Percentiles rank a stretch among this genome's conserved stretches.
Evolutionary conservation across 1,140 invertebrate species (phyloP).

Genomic region (Cydia fagiglandana): DNA sequence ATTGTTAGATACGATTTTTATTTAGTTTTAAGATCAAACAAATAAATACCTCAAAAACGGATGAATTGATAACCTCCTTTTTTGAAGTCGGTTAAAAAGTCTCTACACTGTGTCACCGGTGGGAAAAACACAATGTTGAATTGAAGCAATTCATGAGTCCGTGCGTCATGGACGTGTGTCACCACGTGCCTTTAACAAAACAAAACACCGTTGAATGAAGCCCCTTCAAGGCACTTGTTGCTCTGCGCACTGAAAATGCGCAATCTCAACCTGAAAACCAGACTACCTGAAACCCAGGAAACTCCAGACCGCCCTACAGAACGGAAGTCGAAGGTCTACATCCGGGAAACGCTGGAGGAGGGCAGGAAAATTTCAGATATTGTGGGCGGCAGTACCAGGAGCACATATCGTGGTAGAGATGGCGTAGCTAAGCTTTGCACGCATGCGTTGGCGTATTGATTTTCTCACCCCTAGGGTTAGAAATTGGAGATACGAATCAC

Average conservation of each 20-base stretch:
- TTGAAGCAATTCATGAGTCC: background rate
- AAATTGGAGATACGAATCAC: conserved; percentile 3
- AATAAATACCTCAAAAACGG: too few relatives aligned
- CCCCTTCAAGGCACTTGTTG: conserved; percentile 35
- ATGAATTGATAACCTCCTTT: too few relatives aligned
- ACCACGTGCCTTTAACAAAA: background rate
- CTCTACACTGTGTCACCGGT: background rate
- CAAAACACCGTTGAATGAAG: background rate
- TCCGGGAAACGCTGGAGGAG: conserved; percentile 67
- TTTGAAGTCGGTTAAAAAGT: too few relatives aligned
- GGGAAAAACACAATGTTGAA: background rate
- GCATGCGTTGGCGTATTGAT: conserved; percentile 67
- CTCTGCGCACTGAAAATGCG: conserved; percentile 59
- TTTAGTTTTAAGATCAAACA: too few relatives aligned
- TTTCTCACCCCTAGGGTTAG: conserved; percentile 40
- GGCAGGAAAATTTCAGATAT: conserved; percentile 75
- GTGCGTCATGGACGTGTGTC: too few relatives aligned
- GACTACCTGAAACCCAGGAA: background rate
- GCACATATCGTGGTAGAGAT: conserved; percentile 47
- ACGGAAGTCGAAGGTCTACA: conserved; percentile 63
- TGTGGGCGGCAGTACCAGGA: conserved; percentile 74
- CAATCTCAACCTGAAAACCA: conserved; percentile 37
- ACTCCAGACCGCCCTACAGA: conserved; percentile 61
- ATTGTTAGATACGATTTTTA: background rate
- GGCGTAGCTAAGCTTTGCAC: conserved; percentile 32